Percentiles rank a stretch among this genome's conserved stretches.
phyloP scores from a whole-genome alignment of 1,140 invertebrate species.

The Drosophila bocki region DNA sequence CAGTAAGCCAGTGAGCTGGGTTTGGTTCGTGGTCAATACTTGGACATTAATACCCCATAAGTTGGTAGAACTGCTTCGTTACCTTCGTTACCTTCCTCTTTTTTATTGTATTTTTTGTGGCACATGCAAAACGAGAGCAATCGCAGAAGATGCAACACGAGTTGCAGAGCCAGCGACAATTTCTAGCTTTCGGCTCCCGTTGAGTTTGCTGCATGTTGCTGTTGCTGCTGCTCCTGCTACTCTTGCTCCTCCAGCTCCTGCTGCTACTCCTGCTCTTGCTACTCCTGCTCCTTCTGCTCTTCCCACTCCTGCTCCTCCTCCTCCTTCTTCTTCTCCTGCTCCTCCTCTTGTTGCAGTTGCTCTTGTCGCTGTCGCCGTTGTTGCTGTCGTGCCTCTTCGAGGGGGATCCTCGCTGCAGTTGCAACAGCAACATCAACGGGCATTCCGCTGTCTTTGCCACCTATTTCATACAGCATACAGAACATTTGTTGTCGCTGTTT shows the following conservation, averaged over 20 bases:
- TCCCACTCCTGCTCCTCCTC: constrained; percentile 3
- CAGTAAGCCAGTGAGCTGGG: neutral
- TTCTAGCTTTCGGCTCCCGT: constrained; percentile 38
- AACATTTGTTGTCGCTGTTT: constrained; percentile 67
- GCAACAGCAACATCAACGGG: constrained; percentile 47
- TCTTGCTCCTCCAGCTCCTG: constrained; percentile 8
- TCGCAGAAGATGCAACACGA: constrained; percentile 27
- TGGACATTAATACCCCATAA: constrained; percentile 6
- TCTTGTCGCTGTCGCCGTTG: constrained; percentile 39
- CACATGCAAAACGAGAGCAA: constrained; percentile 28
- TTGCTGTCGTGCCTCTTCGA: constrained; percentile 34
- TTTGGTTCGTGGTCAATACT: neutral
- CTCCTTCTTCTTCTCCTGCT: neutral
- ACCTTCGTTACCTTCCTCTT: neutral
- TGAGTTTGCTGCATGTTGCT: constrained; percentile 37
- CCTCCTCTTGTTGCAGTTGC: constrained; percentile 40
- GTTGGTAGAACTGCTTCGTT: neutral
- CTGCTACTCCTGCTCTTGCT: neutral
- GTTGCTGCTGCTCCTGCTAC: neutral
- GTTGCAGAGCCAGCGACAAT: constrained; percentile 29
- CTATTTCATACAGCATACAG: constrained; percentile 68
- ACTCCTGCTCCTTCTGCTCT: neutral
- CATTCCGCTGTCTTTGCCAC: constrained; percentile 76
- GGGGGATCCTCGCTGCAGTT: constrained; percentile 16
- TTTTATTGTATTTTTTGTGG: neutral